phyloP scores from a whole-genome alignment of 2,113 vertebrate species.

The Alectura lathami region DNA sequence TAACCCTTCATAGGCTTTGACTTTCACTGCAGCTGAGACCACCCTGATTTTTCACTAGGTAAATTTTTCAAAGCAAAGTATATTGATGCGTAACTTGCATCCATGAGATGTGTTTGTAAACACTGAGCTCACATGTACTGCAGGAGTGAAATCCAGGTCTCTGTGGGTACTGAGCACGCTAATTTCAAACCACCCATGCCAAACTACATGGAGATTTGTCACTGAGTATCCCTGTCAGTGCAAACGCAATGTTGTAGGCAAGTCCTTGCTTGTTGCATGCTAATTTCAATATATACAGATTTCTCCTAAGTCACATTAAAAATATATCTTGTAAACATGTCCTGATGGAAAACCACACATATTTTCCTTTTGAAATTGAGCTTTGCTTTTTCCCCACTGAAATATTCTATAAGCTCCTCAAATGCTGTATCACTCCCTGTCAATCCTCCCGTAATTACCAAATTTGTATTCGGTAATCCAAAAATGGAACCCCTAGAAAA shows the following conservation, averaged over 20 bases:
- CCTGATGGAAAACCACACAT: not conserved
- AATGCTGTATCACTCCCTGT: not conserved
- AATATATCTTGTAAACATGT: not conserved
- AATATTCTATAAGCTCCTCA: not conserved
- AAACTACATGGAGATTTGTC: not conserved
- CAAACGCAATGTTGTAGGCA: not conserved
- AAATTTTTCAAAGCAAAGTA: not conserved
- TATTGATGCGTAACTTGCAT: not conserved
- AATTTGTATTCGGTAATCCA: not conserved
- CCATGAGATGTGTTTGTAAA: not conserved
- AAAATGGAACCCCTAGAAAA: not conserved
- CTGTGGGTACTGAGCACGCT: not conserved
- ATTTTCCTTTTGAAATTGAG: not conserved
- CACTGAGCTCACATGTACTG: not conserved
- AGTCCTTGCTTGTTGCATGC: not conserved
- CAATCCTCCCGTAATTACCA: not conserved
- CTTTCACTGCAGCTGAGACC: not conserved
- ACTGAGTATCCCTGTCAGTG: not conserved
- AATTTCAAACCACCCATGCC: not conserved
- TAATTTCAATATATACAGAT: not conserved
- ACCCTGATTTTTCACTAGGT: not conserved
- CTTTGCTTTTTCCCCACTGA: not conserved
- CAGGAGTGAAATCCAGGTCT: not conserved
- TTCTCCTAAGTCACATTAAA: not conserved
- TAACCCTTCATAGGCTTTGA: conserved; percentile 10